Evolutionary conservation across 2,888 invertebrate genomes (phyloP), one percentile per base, ranked within the genome.

Genomic region (Cetonia aurata): DNA sequence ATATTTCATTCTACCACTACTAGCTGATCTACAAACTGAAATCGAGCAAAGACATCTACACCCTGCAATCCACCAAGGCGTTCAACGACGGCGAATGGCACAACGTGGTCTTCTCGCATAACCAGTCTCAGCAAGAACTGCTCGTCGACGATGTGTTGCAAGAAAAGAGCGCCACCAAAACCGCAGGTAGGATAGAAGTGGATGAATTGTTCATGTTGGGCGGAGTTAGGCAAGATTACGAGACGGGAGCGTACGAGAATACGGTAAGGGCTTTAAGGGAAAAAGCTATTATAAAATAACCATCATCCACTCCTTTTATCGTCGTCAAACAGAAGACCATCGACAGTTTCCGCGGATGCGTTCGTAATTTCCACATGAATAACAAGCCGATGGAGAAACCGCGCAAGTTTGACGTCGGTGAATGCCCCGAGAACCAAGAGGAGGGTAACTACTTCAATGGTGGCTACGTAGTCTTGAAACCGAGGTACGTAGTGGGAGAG

Each of bases 1-100:
- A 10, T 33, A 15, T 50, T 44, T 37, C 52, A 9, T 44, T 72
- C 59, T 71, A 72, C 9, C 12, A 3, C 25, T 1, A 13, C 17
- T 37, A 92, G 90, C 80, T 95, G 0, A 85, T 91, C 76, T 92
- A 91, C 80, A 84, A 88, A 2, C 93, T 92, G 83, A 31, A 13
- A 1, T 48, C 37, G 10, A 62, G 13, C 15, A 62, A 48, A 13
- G 48, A 48, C 50, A 8, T 6, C 9, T 12, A 31, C 9, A 13
- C 13, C 3, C 83, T 96, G 0, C 83, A 86, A 9, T 91, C 92
- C 0, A 78, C 86, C 0, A 82, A 82, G 10, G 84, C 84, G 1
- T 90, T 92, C 78, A 91, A 92, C 79, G 94, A 95, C 80, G 90
- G 91, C 0, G 84, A 88, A 59, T 96, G 96, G 96, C 96, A 96